Percentiles rank a stretch among this genome's conserved stretches.
phyloP scores from a whole-genome alignment of 2,113 vertebrate species.

The Charina bottae region DNA sequence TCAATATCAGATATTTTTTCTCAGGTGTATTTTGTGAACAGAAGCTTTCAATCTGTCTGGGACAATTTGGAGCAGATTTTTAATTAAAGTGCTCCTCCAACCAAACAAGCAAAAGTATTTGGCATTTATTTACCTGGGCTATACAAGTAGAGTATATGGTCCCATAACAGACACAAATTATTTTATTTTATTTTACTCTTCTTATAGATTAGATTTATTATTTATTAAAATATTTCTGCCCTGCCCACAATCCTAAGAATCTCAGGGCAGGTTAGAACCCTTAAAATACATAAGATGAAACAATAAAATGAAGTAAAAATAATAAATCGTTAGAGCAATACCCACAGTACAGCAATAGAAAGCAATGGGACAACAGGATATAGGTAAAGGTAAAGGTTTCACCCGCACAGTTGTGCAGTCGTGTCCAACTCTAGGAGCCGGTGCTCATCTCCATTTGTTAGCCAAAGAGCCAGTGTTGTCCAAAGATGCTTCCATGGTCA shows the following conservation, averaged over 20 bases:
- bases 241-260: background rate
- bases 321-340: background rate
- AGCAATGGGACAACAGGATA: background rate
- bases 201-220: background rate
- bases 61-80: constrained; percentile 1
- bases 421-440: too few relatives aligned
- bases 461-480: too few relatives aligned
- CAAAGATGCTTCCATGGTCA: too few relatives aligned
- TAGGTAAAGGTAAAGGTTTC: too few relatives aligned
- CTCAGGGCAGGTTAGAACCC: background rate
- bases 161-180: background rate
- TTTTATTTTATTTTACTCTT: background rate
- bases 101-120: background rate
- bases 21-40: constrained; percentile 23
- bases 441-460: too few relatives aligned
- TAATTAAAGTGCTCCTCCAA: constrained; percentile 14
- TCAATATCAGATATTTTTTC: constrained; percentile 10
- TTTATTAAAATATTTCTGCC: background rate
- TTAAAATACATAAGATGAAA: background rate
- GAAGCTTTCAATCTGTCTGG: constrained; percentile 22
- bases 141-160: background rate
- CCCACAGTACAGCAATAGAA: background rate
- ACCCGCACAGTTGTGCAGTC: too few relatives aligned
- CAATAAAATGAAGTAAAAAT: background rate
- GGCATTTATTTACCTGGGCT: background rate